Evolutionary conservation across 2,888 invertebrate species (phyloP).

Genomic region (Chaetogeoica ovagalla): DNA sequence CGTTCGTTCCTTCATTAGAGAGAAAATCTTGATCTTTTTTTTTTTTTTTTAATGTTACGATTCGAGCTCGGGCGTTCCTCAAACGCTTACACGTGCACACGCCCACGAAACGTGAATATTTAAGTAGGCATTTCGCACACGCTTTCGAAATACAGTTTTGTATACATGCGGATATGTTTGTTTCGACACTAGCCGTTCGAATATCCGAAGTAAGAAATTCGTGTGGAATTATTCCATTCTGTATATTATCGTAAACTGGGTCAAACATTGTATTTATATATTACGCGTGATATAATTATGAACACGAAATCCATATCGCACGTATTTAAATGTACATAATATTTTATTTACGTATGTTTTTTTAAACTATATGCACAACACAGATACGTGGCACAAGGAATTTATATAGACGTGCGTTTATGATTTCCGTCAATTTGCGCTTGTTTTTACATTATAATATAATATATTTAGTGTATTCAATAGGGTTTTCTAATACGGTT

Average conservation of each 20-base stretch:
- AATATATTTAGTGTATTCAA: too few species aligned
- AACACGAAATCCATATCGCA: not conserved
- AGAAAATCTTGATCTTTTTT: not conserved
- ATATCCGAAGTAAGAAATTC: not conserved
- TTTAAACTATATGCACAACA: too few species aligned
- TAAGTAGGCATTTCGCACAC: not conserved
- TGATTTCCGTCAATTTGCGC: too few species aligned
- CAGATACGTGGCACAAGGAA: too few species aligned
- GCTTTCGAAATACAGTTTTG: not conserved
- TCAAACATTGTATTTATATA: conserved; percentile 22
- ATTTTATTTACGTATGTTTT: too few species aligned
- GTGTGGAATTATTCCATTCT: not conserved
- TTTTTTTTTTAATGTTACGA: too few species aligned
- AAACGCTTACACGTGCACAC: not conserved
- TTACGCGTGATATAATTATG: conserved; percentile 5
- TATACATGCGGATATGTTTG: not conserved
- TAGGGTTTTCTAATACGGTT: too few species aligned
- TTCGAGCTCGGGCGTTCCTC: not conserved
- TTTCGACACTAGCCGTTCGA: not conserved
- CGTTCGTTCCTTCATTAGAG: not conserved
- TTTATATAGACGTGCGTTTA: too few species aligned
- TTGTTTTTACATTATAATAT: too few species aligned
- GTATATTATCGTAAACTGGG: not conserved
- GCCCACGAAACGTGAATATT: not conserved
- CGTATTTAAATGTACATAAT: not conserved